Evolutionary conservation across 2,113 vertebrate species (phyloP), one percentile per base, ranked within the genome.

Genomic region (Hemibagrus wyckioides): DNA sequence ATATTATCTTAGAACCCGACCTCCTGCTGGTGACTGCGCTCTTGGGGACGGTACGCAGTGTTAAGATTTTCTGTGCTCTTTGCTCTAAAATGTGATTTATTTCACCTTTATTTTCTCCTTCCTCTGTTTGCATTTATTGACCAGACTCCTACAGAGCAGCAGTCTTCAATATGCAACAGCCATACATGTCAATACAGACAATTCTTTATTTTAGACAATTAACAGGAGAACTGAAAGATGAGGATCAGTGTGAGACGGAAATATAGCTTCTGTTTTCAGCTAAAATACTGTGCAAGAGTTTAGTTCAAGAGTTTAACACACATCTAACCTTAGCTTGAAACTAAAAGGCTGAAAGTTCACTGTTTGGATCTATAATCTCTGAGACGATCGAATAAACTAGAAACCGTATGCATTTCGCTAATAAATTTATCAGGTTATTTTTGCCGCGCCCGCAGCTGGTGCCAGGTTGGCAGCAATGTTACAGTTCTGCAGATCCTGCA

Each of bases 131-230:
- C 90, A 91, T 91, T 90, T 91, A 93, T 94, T 87, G 90, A 94
- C 91, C 87, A 23, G 85, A 86, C 90, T 89, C 89, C 61, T 92
- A 90, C 92, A 90, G 77, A 88, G 85, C 89, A 84, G 73, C 91
- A 80, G 21, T 50, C 89, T 90, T 94, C 91, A 92, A 93, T 92
- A 79, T 86, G 83, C 86, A 89, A 89, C 84, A 89, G 91, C 90
- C 30, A 67, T 89, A 86, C 90, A 82, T 67, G 81, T 92, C 92
- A 90, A 91, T 79, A 54, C 61, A 83, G 63, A 23, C 21, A 6
- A 14, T 87, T 83, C 52, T 88, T 84, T 85, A 86, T 88, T 91
- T 90, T 92, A 86, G 87, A 54, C 36, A 84, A 91, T 86, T 84
- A 65, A 92, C 94, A 93, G 93, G 92, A 93, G 90, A 92, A 65